These are phyloP conservation scores for Anableps anableps DNA, from an alignment of 2,797 vertebrate genomes.

Conservation along the genomic window DNA sequence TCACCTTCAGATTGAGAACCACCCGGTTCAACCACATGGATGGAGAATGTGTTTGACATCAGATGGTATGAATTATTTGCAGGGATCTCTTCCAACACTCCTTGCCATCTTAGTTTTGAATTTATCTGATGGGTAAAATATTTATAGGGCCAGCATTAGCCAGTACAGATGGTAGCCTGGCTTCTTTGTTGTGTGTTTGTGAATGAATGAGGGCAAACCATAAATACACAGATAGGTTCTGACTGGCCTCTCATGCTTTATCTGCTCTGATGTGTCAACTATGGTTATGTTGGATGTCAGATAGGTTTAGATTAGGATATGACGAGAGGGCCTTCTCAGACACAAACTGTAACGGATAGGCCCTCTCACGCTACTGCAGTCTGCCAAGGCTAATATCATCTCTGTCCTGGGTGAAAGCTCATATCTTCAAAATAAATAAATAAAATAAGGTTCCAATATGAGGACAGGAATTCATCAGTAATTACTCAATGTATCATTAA, in stretches of 20 bases:
- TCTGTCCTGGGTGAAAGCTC: conserved; percentile 44
- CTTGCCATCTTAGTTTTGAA: conserved; percentile 59
- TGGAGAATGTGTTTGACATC: conserved; percentile 59
- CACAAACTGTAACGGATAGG: conserved; percentile 71
- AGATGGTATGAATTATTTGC: conserved; percentile 76
- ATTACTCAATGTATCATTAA: not conserved
- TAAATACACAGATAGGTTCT: conserved; percentile 64
- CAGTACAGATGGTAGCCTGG: conserved; percentile 38
- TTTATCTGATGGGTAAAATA: conserved; percentile 73
- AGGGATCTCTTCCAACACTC: conserved; percentile 55
- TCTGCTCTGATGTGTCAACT: conserved; percentile 63
- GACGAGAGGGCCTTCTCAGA: conserved; percentile 38
- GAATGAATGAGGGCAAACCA: conserved; percentile 65
- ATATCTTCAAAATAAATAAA: conserved; percentile 21
- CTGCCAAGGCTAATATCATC: conserved; percentile 59
- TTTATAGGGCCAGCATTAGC: conserved; percentile 60
- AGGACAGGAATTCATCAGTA: not conserved
- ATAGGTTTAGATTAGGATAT: conserved; percentile 62
- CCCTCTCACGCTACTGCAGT: conserved; percentile 49
- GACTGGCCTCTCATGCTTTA: conserved; percentile 69
- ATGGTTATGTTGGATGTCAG: conserved; percentile 77
- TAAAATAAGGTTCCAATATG: conserved; percentile 7
- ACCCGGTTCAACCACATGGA: conserved; percentile 26
- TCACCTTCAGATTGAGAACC: conserved; percentile 51
- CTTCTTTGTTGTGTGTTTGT: conserved; percentile 56